phyloP scores from a whole-genome alignment of 2,888 invertebrate genomes.

The Erebia ligea region DNA sequence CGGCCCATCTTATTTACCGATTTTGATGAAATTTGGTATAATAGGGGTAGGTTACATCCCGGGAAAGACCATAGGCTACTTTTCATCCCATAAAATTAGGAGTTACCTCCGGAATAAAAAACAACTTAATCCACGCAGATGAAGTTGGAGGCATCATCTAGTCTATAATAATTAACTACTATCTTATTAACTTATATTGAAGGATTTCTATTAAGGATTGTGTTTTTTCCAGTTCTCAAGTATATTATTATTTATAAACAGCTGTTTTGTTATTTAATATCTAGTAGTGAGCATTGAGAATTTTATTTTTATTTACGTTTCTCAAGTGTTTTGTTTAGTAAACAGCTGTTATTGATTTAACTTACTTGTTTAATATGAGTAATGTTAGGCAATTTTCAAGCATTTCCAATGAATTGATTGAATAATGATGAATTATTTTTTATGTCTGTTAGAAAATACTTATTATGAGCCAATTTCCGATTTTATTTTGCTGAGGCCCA shows the following conservation, averaged over 20 bases:
- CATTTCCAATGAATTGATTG: neutral
- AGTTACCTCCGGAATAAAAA: no score
- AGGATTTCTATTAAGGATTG: neutral
- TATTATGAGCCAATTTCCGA: neutral
- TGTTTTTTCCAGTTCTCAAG: neutral
- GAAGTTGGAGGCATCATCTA: no score
- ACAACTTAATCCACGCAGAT: no score
- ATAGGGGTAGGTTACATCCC: no score
- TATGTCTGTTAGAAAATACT: neutral
- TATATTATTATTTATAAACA: neutral
- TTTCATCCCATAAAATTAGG: no score
- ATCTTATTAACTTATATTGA: no score
- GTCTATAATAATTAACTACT: neutral
- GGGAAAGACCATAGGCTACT: neutral
- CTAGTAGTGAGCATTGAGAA: neutral
- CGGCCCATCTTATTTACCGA: no score
- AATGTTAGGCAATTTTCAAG: neutral
- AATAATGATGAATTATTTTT: neutral
- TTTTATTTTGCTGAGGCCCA: no score
- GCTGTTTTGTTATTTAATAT: neutral
- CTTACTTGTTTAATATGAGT: neutral
- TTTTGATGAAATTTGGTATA: no score
- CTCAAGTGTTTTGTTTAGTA: neutral
- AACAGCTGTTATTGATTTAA: neutral
- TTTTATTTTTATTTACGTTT: slow-evolving; percentile 6